Percentiles rank a stretch among this genome's conserved stretches.
Evolutionary conservation across 2,797 vertebrate species (phyloP).

Genomic region (Gastrophryne carolinensis): DNA sequence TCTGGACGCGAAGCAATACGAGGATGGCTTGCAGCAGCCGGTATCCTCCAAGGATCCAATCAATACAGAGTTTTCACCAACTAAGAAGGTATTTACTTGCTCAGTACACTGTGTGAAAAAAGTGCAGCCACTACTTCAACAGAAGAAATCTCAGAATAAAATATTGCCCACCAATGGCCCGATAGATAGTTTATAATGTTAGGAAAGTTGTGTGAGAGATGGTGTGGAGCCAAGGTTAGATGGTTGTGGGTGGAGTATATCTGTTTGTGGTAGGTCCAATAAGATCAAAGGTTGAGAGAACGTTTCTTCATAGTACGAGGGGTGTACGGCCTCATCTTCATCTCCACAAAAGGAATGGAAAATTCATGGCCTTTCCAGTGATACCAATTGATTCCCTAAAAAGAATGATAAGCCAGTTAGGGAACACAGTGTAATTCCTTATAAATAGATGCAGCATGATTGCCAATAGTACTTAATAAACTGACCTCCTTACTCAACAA

Average conservation of each 20-base stretch:
- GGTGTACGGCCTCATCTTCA: constrained; percentile 96
- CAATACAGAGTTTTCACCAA: too few relatives aligned
- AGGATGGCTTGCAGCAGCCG: too few relatives aligned
- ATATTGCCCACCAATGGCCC: constrained; percentile 6
- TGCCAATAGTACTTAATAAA: too few relatives aligned
- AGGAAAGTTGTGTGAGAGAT: not conserved
- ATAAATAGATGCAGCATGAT: too few relatives aligned
- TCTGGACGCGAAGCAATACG: too few relatives aligned
- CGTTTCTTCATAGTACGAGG: constrained; percentile 85
- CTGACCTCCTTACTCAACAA: too few relatives aligned
- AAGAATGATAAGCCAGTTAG: not conserved
- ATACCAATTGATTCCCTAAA: constrained; percentile 98
- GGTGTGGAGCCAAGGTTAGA: constrained; percentile 1
- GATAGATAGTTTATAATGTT: not conserved
- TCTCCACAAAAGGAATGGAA: constrained; percentile 97
- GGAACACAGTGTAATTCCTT: not conserved
- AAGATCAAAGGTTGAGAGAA: constrained; percentile 77
- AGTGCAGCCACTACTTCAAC: not conserved
- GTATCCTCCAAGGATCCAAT: too few relatives aligned
- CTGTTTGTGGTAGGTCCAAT: not conserved
- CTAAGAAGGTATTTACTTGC: not conserved
- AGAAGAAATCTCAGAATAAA: not conserved
- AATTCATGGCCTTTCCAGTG: constrained; percentile 99
- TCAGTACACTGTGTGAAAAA: not conserved
- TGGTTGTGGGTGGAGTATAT: constrained; percentile 1